Conservation (phyloP, 1,140 invertebrate genomes). For the Mercenaria mercenaria region DNA sequence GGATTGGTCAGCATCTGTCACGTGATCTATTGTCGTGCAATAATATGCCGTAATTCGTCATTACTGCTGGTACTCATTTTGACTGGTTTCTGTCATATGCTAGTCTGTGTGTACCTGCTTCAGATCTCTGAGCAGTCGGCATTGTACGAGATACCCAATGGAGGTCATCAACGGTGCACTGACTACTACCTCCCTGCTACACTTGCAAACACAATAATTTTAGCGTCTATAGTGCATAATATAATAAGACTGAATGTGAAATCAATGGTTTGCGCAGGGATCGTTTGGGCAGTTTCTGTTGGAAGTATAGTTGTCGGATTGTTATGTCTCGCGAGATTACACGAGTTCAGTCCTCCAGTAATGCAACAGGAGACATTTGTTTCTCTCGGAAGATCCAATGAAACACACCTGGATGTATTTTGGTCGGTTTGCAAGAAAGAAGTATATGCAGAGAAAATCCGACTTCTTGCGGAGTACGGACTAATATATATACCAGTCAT, state of each 20-base stretch:
- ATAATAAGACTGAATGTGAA: not conserved
- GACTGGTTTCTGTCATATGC: slow-evolving; percentile 37
- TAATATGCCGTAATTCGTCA: slow-evolving; percentile 10
- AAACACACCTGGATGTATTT: slow-evolving; percentile 33
- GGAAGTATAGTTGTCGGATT: slow-evolving; percentile 19
- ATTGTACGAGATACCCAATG: not conserved
- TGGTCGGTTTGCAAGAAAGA: slow-evolving; percentile 44
- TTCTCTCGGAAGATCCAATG: not conserved
- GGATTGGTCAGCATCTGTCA: slow-evolving; percentile 24
- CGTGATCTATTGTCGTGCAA: slow-evolving; percentile 9
- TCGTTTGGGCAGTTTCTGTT: not conserved
- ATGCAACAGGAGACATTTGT: not conserved
- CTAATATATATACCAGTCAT: slow-evolving; percentile 33
- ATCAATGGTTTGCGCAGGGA: not conserved
- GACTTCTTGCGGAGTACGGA: slow-evolving; percentile 13
- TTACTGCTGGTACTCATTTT: not conserved
- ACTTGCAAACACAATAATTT: slow-evolving; percentile 1
- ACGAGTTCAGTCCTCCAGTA: not conserved
- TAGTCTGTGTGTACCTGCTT: not conserved
- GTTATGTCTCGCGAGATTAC: not conserved
- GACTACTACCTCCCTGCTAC: slow-evolving; percentile 34
- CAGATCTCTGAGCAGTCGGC: slow-evolving; percentile 21
- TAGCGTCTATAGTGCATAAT: not conserved
- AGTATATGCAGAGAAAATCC: not conserved
- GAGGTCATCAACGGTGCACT: not conserved